Evolutionary conservation across 2,888 invertebrate genomes (phyloP), one percentile per base, ranked within the genome.

Genomic region (Polyploca ridens): DNA sequence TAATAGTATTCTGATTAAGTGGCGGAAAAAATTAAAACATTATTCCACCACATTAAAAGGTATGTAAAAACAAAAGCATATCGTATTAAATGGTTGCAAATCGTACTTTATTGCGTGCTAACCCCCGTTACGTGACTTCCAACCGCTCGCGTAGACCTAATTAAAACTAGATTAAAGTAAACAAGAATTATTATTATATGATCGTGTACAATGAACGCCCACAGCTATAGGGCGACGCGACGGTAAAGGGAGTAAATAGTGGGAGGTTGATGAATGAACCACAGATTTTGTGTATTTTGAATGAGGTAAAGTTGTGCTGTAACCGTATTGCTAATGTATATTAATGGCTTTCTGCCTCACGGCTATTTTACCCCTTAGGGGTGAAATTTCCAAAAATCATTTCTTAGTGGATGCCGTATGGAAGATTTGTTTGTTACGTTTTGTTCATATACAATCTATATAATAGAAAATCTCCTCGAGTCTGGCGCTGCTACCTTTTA

Each of bases 61-160:
- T 27, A 27, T 27, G 27, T 54, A 54, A 19, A 19, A 54, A 54
- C 19, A 19, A 10, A 54, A 16, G 49, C 49, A 16, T 49, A 16
- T 49, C 19, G 8, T 1, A 19, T 3, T 10, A 54, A 54, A 54
- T 19, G 8, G 54, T 54, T 16, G 49, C 49, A 49, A 49, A 49
- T 49, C n/a, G 16, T 49, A 49, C 10, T 54, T 54, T 54, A 60
- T 60, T 16, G 5, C 66, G 69, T 64, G 64, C 62, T 69, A 66
- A 69, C 65, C 64, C 61, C 60, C 60, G 67, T 68, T 72, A 79
- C 77, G 78, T 74, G 76, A 75, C 73, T 76, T 63, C 67, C 72
- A 67, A 76, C 77, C 74, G 69, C 77, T 65, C 65, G 72, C 69
- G 68, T 69, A 69, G 68, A 74, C 70, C 69, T 77, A 80, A 80